Evolutionary conservation across 2,113 vertebrate species (phyloP).

Genomic region (Semicossyphus pulcher): DNA sequence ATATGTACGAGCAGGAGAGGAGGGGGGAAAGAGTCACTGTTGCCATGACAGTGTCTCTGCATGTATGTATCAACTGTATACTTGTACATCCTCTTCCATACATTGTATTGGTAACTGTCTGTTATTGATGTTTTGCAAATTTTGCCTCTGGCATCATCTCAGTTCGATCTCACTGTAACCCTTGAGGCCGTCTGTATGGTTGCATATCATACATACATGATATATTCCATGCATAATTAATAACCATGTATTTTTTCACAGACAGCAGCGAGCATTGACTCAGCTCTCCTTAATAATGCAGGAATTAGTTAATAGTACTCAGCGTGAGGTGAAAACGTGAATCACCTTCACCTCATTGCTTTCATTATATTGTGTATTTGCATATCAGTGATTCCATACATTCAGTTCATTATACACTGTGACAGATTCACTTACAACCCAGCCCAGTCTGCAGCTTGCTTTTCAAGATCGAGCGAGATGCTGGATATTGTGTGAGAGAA

Average conservation of each 20-base stretch:
- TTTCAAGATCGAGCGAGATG: background rate
- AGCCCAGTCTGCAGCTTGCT: background rate
- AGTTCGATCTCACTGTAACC: background rate
- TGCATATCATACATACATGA: background rate
- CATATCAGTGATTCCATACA: background rate
- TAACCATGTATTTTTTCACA: background rate
- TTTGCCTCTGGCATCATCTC: background rate
- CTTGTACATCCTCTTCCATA: background rate
- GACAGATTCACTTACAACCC: background rate
- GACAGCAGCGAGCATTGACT: background rate
- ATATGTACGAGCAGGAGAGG: too few species aligned
- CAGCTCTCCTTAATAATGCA: constrained; percentile 2
- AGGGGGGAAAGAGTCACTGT: background rate
- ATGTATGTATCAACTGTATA: background rate
- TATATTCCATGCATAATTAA: background rate
- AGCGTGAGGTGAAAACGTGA: background rate
- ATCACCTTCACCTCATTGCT: background rate
- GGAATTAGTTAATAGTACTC: background rate
- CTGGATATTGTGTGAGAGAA: constrained; percentile 11
- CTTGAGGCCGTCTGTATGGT: background rate
- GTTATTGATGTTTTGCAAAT: constrained; percentile 4
- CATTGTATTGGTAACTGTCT: background rate
- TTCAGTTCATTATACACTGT: background rate
- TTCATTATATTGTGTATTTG: background rate
- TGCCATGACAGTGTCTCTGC: constrained; percentile 3